Percentiles rank a stretch among this genome's conserved stretches.
phyloP scores from a whole-genome alignment of 2,113 vertebrate species.

The Passer montanus region DNA sequence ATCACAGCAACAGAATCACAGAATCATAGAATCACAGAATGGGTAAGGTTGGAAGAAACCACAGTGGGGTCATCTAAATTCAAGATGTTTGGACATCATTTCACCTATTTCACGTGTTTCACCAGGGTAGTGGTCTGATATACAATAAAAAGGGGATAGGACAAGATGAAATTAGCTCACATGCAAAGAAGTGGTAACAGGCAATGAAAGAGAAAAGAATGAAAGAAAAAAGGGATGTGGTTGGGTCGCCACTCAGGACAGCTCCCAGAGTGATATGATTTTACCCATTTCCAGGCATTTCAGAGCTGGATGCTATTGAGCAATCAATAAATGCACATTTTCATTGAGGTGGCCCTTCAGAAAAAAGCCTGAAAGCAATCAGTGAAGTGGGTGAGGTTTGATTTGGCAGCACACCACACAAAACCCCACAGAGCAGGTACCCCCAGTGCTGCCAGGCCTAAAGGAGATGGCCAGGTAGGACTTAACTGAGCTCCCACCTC shows the following conservation, averaged over 20 bases:
- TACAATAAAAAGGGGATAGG: background rate
- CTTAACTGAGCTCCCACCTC: background rate
- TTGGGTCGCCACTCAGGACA: background rate
- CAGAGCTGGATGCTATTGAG: background rate
- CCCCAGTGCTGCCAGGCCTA: background rate
- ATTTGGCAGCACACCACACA: background rate
- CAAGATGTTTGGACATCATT: background rate
- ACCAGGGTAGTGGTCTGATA: background rate
- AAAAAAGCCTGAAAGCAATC: accelerated
- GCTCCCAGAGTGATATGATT: background rate
- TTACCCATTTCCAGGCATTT: background rate
- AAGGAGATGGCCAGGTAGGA: background rate
- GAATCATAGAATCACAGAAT: too few relatives aligned
- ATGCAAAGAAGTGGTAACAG: background rate
- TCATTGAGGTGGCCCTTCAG: background rate
- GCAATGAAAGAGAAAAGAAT: background rate
- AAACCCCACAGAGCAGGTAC: background rate
- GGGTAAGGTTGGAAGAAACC: background rate
- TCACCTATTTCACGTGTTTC: background rate
- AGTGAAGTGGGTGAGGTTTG: background rate
- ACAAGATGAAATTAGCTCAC: background rate
- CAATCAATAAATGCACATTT: background rate
- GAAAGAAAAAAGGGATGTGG: background rate
- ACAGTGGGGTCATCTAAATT: background rate
- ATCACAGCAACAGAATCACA: background rate